Percentiles rank a stretch among this genome's conserved stretches.
These are phyloP conservation scores for Burhinus oedicnemus DNA, from an alignment of 2,113 vertebrate species.

Conservation along the genomic window DNA sequence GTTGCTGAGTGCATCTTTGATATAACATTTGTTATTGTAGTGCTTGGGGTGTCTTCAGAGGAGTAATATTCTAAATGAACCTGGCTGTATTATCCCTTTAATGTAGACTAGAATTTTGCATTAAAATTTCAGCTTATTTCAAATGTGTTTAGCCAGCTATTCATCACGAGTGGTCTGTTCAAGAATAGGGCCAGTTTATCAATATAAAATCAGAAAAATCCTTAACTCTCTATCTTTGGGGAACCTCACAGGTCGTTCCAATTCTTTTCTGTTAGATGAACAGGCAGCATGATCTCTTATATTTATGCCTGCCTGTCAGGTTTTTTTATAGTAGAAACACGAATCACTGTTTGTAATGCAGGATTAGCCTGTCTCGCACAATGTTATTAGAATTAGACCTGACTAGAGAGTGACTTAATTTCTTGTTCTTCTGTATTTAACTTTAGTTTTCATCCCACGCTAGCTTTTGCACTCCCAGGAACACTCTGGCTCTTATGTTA, in stretches of 20 bases:
- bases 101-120: neutral
- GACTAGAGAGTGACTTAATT: neutral
- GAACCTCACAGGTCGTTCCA: neutral
- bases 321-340: conserved; percentile 18
- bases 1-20: conserved; percentile 38
- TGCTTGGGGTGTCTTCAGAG: conserved; percentile 50
- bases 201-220: conserved; percentile 11
- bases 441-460: neutral
- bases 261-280: conserved; percentile 1
- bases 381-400: neutral
- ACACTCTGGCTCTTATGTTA: neutral
- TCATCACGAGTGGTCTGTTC: neutral
- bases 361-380: conserved; percentile 30
- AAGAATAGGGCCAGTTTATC: neutral
- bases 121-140: conserved; percentile 31
- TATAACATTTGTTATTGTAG: conserved; percentile 44
- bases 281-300: neutral
- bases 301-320: conserved; percentile 13
- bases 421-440: conserved; percentile 17
- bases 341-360: conserved; percentile 5
- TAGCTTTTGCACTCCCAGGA: neutral
- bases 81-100: conserved; percentile 34
- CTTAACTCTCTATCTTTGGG: neutral
- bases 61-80: conserved; percentile 63
- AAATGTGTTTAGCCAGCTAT: neutral